These are phyloP conservation scores for Diuraphis noxia DNA, from an alignment of 1,140 invertebrate genomes.

Conservation along the genomic window DNA sequence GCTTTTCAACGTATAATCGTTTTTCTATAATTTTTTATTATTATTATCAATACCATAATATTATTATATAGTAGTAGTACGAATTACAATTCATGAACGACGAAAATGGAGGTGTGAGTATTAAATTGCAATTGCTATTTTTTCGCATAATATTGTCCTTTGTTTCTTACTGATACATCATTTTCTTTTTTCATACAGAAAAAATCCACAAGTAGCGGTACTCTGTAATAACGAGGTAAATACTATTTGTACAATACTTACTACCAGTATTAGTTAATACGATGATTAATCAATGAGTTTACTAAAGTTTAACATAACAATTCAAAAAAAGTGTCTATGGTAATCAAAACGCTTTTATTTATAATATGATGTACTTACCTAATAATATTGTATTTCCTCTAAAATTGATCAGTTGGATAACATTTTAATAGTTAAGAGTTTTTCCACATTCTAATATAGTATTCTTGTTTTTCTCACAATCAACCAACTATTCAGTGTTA, in stretches of 20 bases:
- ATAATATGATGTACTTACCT: no score
- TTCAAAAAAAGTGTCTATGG: background rate
- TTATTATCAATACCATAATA: no score
- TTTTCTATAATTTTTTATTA: no score
- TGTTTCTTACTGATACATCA: background rate
- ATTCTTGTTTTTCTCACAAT: background rate
- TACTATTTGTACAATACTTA: background rate
- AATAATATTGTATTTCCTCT: no score
- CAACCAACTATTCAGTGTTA: no score
- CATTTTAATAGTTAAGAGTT: background rate
- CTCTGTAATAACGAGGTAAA: conserved; percentile 48
- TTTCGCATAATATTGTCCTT: background rate
- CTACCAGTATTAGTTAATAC: background rate
- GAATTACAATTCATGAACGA: background rate
- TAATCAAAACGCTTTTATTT: no score
- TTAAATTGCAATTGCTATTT: background rate
- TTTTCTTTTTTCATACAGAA: conserved; percentile 12
- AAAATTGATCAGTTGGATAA: no score
- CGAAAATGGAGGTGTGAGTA: conserved; percentile 44
- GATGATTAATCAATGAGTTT: background rate
- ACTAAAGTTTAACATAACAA: background rate
- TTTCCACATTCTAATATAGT: background rate
- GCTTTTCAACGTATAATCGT: background rate
- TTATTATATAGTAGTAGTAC: no score
- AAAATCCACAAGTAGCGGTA: conserved; percentile 53